phyloP scores from a whole-genome alignment of 1,140 invertebrate species.

The Drosophila novamexicana region DNA sequence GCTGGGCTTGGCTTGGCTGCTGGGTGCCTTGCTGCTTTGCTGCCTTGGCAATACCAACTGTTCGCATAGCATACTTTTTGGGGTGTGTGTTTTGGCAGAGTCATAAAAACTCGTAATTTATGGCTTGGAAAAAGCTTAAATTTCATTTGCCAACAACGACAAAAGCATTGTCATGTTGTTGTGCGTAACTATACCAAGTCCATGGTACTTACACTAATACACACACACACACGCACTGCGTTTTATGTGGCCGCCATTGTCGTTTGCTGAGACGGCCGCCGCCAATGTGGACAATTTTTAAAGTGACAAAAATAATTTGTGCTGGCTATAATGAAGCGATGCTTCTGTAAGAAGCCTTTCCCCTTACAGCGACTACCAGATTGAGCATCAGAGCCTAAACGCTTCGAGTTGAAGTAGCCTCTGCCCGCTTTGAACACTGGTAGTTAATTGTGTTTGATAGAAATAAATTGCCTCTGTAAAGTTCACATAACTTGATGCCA shows the following conservation, averaged over 20 bases:
- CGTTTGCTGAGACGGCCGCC: conserved; percentile 24
- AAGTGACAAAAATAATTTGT: conserved; percentile 79
- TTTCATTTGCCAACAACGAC: conserved; percentile 80
- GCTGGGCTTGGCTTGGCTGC: conserved; percentile 15
- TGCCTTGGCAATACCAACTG: conserved; percentile 61
- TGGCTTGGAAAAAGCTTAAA: conserved; percentile 83
- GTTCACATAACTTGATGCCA: conserved; percentile 67
- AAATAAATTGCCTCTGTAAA: conserved; percentile 60
- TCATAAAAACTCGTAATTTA: conserved; percentile 83
- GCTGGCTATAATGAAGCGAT: conserved; percentile 66
- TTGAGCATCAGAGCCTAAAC: conserved; percentile 4
- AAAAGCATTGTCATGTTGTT: conserved; percentile 62
- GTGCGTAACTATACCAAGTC: conserved; percentile 62
- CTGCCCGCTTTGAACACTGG: conserved; percentile 54
- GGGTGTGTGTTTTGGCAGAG: conserved; percentile 61
- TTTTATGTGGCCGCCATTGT: conserved; percentile 63
- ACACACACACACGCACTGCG: conserved; percentile 34
- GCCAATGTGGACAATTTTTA: conserved; percentile 44
- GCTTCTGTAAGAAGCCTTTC: conserved; percentile 47
- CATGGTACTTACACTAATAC: conserved; percentile 32
- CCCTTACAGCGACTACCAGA: not conserved
- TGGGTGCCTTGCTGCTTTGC: conserved; percentile 26
- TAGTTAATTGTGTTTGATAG: conserved; percentile 67
- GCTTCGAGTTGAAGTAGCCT: conserved; percentile 61
- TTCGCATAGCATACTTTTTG: conserved; percentile 56